Evolutionary conservation across 1,140 invertebrate genomes (phyloP), one percentile per base, ranked within the genome.

Genomic region (Dolichoris vasculosae): DNA sequence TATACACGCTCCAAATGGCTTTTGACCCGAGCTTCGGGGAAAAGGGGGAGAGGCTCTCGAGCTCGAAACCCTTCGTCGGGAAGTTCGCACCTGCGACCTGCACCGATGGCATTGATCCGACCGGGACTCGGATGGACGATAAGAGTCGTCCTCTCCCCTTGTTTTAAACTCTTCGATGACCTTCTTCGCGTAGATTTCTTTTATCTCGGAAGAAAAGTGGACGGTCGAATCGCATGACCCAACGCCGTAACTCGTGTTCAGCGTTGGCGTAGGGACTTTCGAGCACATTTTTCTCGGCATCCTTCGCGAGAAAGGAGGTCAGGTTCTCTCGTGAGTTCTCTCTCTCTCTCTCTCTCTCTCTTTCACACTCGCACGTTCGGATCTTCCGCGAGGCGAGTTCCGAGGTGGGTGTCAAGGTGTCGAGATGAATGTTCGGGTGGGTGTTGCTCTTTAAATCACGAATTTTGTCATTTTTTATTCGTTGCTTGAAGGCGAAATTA

Each of bases 1-100:
- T 40, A 51, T 4, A 46, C 73, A 48, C 32, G 64, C 67, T 82
- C 80, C 20, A 82, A 82, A 82, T 82, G 67, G 67, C 69, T 32
- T 75, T 82, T 71, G 80, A 82, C 43, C 43, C 64, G 59, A 38
- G 35, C 23, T 26, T 59, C 55, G 9, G 26, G 9, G 4, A 26
- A 59, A 59, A 26, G 55, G 23, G 55, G 23, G 9, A 2, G 26
- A 11, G 40, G 2, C 73, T 40, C 38, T 48, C n/a, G 6, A 75
- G 23, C 17, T 2, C 4, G 35, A 2, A 40, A 17, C 11, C 73
- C 43, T 75, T 40, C 26, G 35, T 1, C 40, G 17, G 8, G 38
- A 7, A 59, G 0, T n/a, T 26, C 23, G 51, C 51, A 55, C 51
- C 51, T 55, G 9, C 51, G 43, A 17, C 20, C 48, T 51, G 48